Conservation (phyloP, 2,113 vertebrate species). For the Andinoacara biseriatus region DNA sequence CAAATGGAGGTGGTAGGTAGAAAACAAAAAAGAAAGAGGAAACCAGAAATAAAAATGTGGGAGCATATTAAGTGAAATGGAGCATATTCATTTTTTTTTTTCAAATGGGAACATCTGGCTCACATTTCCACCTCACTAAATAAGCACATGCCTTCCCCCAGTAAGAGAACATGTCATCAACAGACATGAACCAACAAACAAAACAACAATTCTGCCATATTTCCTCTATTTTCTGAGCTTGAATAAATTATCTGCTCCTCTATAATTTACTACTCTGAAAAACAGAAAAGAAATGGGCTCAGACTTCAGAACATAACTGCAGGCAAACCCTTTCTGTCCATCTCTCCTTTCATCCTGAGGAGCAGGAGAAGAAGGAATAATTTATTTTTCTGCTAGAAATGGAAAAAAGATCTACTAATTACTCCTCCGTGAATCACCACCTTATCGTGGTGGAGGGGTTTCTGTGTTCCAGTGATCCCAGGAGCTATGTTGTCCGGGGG, state of each 20-base stretch:
- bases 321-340: not conserved
- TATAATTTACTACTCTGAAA: not conserved
- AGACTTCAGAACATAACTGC: not conserved
- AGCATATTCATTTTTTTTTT: conserved; percentile 22
- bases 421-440: no score
- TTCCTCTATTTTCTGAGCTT: not conserved
- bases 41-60: not conserved
- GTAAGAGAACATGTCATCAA: no score
- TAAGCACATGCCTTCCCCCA: no score
- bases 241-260: not conserved
- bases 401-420: no score
- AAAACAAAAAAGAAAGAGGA: not conserved
- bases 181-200: not conserved
- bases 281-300: not conserved
- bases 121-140: conserved; percentile 51
- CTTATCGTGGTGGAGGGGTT: no score
- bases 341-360: not conserved
- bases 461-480: no score
- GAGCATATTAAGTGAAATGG: conserved; percentile 13
- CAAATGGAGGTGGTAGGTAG: not conserved
- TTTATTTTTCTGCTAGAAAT: no score
- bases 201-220: not conserved
- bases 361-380: not conserved
- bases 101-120: conserved; percentile 51
- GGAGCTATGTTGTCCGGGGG: no score